Evolutionary conservation across 1,140 invertebrate genomes (phyloP).

Genomic region (Scaptomyza pallida): DNA sequence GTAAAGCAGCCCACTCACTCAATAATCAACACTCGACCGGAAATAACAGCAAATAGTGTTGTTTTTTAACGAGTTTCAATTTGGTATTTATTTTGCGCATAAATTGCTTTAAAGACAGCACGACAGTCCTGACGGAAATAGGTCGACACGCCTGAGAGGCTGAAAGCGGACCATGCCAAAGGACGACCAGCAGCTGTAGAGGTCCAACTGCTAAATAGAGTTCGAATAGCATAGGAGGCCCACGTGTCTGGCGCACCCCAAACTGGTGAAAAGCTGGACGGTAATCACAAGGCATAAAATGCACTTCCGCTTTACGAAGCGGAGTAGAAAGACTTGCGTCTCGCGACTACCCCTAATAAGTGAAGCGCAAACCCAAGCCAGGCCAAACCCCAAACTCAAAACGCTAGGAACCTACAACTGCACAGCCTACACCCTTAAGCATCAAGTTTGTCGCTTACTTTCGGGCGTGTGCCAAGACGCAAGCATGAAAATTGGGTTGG

Average conservation of each 20-base stretch:
- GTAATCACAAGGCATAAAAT: constrained; percentile 73
- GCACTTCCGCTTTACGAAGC: constrained; percentile 63
- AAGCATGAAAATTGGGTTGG: constrained; percentile 5
- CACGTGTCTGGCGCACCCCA: constrained; percentile 76
- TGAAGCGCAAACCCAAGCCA: background rate
- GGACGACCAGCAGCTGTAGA: background rate
- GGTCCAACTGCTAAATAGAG: constrained; percentile 3
- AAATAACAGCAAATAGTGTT: constrained; percentile 57
- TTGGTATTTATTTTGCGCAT: constrained; percentile 54
- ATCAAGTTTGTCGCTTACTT: constrained; percentile 6
- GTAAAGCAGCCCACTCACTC: constrained; percentile 50
- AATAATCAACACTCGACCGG: constrained; percentile 48
- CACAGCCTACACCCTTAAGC: background rate
- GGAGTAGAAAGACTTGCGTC: constrained; percentile 31
- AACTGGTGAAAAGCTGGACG: constrained; percentile 48
- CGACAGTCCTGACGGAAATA: too few relatives aligned
- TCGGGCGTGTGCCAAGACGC: constrained; percentile 57
- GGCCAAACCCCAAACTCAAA: constrained; percentile 1
- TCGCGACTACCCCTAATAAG: constrained; percentile 33
- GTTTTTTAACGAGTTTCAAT: constrained; percentile 55
- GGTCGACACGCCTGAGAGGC: constrained; percentile 75
- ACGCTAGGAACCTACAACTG: background rate
- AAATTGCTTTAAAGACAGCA: constrained; percentile 42
- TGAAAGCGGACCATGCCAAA: constrained; percentile 48
- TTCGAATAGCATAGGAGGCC: constrained; percentile 12